phyloP scores from a whole-genome alignment of 1,140 invertebrate genomes.

The Brachionus rubens region DNA sequence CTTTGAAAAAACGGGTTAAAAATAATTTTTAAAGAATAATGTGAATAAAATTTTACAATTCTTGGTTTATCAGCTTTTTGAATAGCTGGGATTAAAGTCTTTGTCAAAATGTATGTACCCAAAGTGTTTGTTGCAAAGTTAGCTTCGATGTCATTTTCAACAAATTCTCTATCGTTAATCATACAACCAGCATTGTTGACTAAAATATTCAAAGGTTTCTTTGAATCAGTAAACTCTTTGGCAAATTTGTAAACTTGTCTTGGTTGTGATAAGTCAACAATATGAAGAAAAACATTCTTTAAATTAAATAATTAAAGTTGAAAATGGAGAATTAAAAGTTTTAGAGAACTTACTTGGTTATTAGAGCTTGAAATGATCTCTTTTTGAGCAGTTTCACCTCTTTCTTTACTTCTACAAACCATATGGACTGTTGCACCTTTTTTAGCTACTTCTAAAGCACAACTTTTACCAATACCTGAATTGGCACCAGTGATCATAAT shows the following conservation, averaged over 20 bases:
- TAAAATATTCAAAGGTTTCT: conserved; percentile 55
- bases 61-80: conserved; percentile 53
- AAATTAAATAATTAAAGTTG: conserved; percentile 47
- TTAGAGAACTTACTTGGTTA: not conserved
- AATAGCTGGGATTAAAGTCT: conserved; percentile 57
- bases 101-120: conserved; percentile 61
- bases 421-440: conserved; percentile 66
- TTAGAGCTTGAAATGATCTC: conserved; percentile 69
- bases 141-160: conserved; percentile 60
- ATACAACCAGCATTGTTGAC: conserved; percentile 65
- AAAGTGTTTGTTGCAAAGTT: conserved; percentile 64
- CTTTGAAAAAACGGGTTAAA: too few species aligned
- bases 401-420: conserved; percentile 73
- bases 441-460: conserved; percentile 46
- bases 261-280: conserved; percentile 61
- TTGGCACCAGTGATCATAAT: conserved; percentile 80
- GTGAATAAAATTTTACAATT: conserved; percentile 51
- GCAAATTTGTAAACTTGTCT: conserved; percentile 59
- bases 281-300: conserved; percentile 60
- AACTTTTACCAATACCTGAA: conserved; percentile 72
- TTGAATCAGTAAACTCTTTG: conserved; percentile 55
- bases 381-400: conserved; percentile 71
- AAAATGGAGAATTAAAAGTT: not conserved
- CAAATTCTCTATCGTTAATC: conserved; percentile 57
- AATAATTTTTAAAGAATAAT: conserved; percentile 26